A percentile compares a stretch with the other conserved stretches of the same genome.
phyloP scores from a whole-genome alignment of 2,113 vertebrate genomes.

The Willisornis vidua region DNA sequence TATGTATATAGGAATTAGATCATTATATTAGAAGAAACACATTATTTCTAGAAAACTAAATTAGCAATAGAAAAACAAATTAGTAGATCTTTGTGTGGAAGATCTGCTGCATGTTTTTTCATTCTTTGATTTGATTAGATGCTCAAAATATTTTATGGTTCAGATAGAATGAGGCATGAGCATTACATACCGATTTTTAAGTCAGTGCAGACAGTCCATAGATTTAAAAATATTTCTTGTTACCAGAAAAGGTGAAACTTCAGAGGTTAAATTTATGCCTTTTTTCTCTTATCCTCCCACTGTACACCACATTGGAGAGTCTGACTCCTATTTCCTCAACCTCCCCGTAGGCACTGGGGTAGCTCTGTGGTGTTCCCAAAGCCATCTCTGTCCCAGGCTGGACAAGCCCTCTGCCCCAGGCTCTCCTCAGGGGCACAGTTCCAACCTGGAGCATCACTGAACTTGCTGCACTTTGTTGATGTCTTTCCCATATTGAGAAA shows the following conservation, averaged over 20 bases:
- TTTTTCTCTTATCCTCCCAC: background rate
- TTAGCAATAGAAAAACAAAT: background rate
- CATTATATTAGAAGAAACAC: background rate
- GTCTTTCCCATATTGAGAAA: background rate
- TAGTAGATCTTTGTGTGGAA: background rate
- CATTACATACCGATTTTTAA: background rate
- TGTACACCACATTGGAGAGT: background rate
- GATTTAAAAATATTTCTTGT: background rate
- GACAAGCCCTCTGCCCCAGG: background rate
- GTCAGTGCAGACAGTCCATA: background rate
- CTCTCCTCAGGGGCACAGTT: background rate
- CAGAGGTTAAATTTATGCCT: background rate
- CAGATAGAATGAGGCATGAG: background rate
- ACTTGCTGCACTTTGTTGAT: background rate
- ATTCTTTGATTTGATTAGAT: background rate
- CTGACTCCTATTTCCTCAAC: background rate
- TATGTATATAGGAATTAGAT: background rate
- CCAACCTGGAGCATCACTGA: background rate
- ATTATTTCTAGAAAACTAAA: background rate
- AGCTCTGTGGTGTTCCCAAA: background rate
- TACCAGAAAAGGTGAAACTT: background rate
- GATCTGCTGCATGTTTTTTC: background rate
- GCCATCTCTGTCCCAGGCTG: background rate
- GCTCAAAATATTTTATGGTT: background rate
- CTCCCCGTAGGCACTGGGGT: accelerated